phyloP scores from a whole-genome alignment of 2,113 vertebrate species.

The Rissa tridactyla region DNA sequence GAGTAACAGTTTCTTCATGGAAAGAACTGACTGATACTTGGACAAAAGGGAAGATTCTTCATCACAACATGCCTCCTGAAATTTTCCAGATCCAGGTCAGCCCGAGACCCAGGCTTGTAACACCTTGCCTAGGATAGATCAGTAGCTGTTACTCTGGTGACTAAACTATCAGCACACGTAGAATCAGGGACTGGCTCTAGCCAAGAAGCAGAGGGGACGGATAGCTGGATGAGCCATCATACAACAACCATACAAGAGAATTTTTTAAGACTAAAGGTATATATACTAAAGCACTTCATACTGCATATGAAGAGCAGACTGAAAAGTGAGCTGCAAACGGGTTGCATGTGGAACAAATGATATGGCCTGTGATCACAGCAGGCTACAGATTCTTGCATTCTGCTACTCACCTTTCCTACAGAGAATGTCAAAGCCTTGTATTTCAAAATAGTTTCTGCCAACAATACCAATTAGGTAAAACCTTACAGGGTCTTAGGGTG shows the following conservation, averaged over 20 bases:
- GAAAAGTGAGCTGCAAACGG: background rate
- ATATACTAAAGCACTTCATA: too few species aligned
- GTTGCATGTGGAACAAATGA: background rate
- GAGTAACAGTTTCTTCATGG: background rate
- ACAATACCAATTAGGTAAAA: background rate
- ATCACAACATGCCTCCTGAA: background rate
- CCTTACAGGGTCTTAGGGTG: background rate
- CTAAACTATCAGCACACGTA: background rate
- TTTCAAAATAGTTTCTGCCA: background rate
- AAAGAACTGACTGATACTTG: background rate
- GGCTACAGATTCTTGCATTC: background rate
- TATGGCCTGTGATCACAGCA: background rate
- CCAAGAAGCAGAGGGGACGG: background rate
- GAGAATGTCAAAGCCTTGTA: background rate
- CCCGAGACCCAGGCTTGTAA: background rate
- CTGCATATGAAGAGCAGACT: background rate
- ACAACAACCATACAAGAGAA: background rate
- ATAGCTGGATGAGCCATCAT: background rate
- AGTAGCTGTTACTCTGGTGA: background rate
- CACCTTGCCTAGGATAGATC: background rate
- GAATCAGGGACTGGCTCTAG: background rate
- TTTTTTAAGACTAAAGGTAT: background rate
- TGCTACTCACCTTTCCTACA: background rate
- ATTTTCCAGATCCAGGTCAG: background rate
- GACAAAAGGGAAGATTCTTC: background rate